Evolutionary conservation across 2,888 invertebrate genomes (phyloP).

Genomic region (Napeogenes inachia): DNA sequence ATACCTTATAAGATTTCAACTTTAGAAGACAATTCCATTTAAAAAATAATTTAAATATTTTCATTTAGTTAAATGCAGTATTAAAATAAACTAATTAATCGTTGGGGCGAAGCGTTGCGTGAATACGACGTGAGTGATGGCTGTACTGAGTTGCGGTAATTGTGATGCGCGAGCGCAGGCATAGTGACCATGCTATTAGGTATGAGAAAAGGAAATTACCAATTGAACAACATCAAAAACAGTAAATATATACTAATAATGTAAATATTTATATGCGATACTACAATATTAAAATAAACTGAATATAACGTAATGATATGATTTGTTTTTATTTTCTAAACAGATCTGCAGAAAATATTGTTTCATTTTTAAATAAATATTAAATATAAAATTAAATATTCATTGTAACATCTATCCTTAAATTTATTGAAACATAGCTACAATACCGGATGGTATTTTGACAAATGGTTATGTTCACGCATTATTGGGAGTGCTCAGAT

Average conservation of each 20-base stretch:
- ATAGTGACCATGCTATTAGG: slow-evolving; percentile 34
- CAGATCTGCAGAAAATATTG: not conserved
- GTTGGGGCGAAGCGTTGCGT: slow-evolving; percentile 51
- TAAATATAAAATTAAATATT: not conserved
- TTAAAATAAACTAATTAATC: slow-evolving; percentile 63
- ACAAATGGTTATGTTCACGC: slow-evolving; percentile 71
- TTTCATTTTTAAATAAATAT: not conserved
- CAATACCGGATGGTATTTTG: slow-evolving; percentile 65
- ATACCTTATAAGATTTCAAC: no score
- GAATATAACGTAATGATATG: no score
- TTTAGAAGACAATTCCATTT: no score
- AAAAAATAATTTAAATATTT: slow-evolving; percentile 15
- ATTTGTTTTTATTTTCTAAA: not conserved
- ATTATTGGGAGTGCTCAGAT: slow-evolving; percentile 58
- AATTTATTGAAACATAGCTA: slow-evolving; percentile 38
- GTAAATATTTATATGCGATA: no score
- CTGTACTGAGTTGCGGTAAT: slow-evolving; percentile 64
- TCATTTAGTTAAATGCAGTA: slow-evolving; percentile 40
- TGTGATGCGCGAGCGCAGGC: slow-evolving; percentile 52
- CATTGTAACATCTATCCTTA: slow-evolving; percentile 11
- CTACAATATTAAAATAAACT: no score
- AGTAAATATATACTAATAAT: no score
- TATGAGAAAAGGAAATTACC: not conserved
- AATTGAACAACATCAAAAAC: no score
- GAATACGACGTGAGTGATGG: slow-evolving; percentile 66